A percentile compares a stretch with the other conserved stretches of the same genome.
phyloP scores from a whole-genome alignment of 2,113 vertebrate species.

The Podocnemis expansa region DNA sequence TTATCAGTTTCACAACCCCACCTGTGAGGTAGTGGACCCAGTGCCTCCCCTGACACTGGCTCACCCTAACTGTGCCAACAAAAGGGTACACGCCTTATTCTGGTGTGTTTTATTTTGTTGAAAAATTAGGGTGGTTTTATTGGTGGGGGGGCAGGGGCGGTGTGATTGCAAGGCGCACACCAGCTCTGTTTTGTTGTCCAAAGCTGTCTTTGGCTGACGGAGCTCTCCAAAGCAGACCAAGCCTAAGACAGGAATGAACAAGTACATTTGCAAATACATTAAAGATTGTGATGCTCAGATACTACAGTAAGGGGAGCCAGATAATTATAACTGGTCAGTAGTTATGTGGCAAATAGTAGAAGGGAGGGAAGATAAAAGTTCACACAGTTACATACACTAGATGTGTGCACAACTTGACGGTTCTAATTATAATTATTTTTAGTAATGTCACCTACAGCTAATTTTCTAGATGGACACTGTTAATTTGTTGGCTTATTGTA shows the following conservation, averaged over 20 bases:
- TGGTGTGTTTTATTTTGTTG: no score
- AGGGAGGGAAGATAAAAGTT: background rate
- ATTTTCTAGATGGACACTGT: background rate
- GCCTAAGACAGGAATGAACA: background rate
- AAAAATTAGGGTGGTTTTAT: no score
- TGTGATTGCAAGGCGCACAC: no score
- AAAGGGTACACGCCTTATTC: no score
- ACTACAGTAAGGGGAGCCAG: background rate
- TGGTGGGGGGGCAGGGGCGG: no score
- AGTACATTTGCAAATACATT: background rate
- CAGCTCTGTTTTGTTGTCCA: no score
- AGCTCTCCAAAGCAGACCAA: no score
- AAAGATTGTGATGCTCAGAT: background rate
- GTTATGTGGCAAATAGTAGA: background rate
- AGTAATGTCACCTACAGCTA: background rate
- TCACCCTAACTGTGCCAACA: background rate
- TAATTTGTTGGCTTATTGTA: background rate
- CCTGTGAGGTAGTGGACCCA: no score
- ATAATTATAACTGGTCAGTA: background rate
- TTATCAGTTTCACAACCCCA: no score
- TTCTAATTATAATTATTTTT: background rate
- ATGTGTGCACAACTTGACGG: background rate
- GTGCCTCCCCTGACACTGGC: no score
- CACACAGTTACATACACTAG: background rate
- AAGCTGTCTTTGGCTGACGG: no score